Evolutionary conservation across 2,797 vertebrate species (phyloP).

Genomic region (Sylvilagus floridanus): DNA sequence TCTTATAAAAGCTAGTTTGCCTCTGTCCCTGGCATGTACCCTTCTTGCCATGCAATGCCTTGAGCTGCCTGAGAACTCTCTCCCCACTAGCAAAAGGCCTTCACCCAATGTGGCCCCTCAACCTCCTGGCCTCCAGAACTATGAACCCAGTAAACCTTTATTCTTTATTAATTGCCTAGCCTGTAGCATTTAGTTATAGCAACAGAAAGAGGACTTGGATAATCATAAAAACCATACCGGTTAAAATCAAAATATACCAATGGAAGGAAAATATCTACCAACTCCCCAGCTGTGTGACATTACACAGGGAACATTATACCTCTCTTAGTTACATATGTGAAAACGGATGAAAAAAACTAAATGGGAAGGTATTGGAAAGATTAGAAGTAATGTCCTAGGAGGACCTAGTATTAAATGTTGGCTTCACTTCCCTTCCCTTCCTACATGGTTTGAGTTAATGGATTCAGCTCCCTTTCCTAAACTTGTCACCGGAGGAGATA

Average conservation of each 20-base stretch:
- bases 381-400: neutral
- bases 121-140: neutral
- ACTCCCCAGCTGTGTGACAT: neutral
- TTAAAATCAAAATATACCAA: neutral
- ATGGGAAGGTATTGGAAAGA: neutral
- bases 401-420: neutral
- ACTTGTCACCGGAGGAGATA: neutral
- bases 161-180: neutral
- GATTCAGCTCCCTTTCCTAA: neutral
- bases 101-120: neutral
- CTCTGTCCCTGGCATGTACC: neutral
- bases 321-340: neutral
- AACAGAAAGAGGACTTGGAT: neutral
- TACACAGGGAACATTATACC: neutral
- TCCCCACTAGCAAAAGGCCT: neutral
- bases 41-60: neutral
- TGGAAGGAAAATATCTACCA: neutral
- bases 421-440: neutral
- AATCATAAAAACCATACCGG: neutral
- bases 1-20: neutral
- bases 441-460: constrained; percentile 40
- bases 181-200: neutral
- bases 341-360: neutral
- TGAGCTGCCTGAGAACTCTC: neutral
- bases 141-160: neutral